phyloP scores from a whole-genome alignment of 2,797 vertebrate species.

The Emydoidea blandingii region DNA sequence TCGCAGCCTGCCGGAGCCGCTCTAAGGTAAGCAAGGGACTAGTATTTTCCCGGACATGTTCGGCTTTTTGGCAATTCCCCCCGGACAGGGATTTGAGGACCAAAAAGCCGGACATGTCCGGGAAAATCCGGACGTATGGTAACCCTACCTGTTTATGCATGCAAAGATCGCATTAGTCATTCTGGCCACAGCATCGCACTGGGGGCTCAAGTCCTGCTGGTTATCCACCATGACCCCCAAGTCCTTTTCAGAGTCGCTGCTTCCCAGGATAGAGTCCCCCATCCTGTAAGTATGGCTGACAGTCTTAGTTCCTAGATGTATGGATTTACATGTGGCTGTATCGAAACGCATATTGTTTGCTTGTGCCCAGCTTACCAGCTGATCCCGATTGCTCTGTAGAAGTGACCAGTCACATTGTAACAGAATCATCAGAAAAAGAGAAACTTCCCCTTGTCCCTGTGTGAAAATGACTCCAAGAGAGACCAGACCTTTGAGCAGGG shows the following conservation, averaged over 20 bases:
- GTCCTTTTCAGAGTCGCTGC: not conserved
- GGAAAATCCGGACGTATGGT: too few relatives aligned
- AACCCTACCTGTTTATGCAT: not conserved
- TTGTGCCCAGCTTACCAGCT: not conserved
- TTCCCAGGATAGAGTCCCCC: not conserved
- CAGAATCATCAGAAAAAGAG: not conserved
- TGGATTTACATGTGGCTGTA: not conserved
- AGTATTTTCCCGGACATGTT: too few relatives aligned
- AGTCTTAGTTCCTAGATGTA: not conserved
- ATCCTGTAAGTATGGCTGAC: not conserved
- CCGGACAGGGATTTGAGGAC: too few relatives aligned
- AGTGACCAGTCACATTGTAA: not conserved
- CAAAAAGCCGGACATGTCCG: too few relatives aligned
- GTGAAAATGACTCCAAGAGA: not conserved
- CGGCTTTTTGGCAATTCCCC: too few relatives aligned
- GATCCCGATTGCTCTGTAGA: not conserved
- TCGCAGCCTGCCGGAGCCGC: too few relatives aligned
- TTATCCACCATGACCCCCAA: not conserved
- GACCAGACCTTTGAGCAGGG: not conserved
- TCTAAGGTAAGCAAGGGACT: too few relatives aligned
- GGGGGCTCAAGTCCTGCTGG: not conserved
- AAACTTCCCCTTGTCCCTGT: not conserved
- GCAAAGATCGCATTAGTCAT: not conserved
- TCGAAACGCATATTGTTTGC: not conserved
- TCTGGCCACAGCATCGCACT: not conserved